A percentile compares a stretch with the other conserved stretches of the same genome.
Evolutionary conservation across 2,797 vertebrate species (phyloP).

Genomic region (Gallinago solitaria): DNA sequence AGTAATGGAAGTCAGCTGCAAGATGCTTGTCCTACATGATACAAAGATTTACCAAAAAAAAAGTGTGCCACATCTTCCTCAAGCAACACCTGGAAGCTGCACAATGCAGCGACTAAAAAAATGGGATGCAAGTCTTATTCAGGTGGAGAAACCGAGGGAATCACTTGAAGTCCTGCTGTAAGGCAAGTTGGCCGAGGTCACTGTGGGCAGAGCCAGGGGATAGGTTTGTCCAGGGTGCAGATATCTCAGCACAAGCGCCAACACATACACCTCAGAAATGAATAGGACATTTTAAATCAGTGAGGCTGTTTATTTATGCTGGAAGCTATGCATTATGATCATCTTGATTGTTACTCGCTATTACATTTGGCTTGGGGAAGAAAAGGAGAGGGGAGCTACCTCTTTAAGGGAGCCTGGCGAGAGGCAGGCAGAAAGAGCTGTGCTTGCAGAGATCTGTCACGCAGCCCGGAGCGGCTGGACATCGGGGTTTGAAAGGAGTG

Average conservation of each 20-base stretch:
- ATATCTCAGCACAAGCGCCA: background rate
- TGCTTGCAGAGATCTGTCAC: background rate
- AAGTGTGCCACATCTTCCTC: background rate
- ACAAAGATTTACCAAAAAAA: background rate
- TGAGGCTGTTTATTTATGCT: slow-evolving; percentile 28
- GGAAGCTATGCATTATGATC: background rate
- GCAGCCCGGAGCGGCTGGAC: background rate
- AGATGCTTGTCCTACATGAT: background rate
- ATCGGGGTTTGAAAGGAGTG: background rate
- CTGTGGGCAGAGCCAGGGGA: background rate
- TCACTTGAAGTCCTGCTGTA: background rate
- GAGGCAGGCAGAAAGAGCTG: background rate
- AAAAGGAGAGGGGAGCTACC: background rate
- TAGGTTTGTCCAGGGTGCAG: background rate
- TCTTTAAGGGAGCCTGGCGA: background rate
- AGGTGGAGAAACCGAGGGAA: background rate
- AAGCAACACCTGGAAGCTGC: background rate
- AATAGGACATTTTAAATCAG: background rate
- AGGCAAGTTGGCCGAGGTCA: background rate
- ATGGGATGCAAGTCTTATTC: background rate
- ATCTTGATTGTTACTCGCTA: background rate
- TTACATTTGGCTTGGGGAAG: background rate
- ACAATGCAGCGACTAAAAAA: background rate
- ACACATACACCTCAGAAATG: background rate
- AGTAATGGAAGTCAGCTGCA: background rate